Percentiles rank a stretch among this genome's conserved stretches.
Conservation (phyloP, 1,140 invertebrate genomes). For the Rhopalosiphum padi region DNA sequence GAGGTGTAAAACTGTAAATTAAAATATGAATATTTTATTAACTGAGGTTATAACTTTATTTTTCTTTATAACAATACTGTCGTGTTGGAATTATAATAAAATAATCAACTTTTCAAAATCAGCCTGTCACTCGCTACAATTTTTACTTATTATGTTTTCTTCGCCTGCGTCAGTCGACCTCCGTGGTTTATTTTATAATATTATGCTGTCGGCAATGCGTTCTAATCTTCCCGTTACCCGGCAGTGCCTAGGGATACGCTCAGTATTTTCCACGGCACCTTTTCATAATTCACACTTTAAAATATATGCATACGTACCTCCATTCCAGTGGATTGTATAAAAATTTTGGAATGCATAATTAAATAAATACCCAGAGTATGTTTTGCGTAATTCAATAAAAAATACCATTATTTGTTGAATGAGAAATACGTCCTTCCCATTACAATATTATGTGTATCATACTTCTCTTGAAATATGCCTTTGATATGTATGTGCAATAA, state of each 20-base stretch:
- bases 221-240: neutral
- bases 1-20: conserved; percentile 29
- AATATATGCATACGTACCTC: neutral
- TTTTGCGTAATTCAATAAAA: neutral
- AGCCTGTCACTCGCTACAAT: conserved; percentile 6
- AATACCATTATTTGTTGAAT: neutral
- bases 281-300: conserved; percentile 21
- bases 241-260: neutral
- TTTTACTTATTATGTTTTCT: conserved; percentile 12
- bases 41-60: conserved; percentile 33
- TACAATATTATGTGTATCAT: neutral
- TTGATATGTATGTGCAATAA: neutral
- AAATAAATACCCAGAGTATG: neutral
- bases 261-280: neutral
- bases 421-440: neutral
- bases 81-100: conserved; percentile 39
- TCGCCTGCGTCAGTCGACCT: neutral
- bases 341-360: neutral
- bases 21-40: conserved; percentile 54
- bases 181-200: neutral
- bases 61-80: conserved; percentile 21
- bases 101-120: conserved; percentile 51
- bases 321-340: neutral
- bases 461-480: neutral
- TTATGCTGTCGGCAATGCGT: neutral